A percentile compares a stretch with the other conserved stretches of the same genome.
Conservation (phyloP, 2,888 invertebrate species). For the Ichneumon xanthorius region DNA sequence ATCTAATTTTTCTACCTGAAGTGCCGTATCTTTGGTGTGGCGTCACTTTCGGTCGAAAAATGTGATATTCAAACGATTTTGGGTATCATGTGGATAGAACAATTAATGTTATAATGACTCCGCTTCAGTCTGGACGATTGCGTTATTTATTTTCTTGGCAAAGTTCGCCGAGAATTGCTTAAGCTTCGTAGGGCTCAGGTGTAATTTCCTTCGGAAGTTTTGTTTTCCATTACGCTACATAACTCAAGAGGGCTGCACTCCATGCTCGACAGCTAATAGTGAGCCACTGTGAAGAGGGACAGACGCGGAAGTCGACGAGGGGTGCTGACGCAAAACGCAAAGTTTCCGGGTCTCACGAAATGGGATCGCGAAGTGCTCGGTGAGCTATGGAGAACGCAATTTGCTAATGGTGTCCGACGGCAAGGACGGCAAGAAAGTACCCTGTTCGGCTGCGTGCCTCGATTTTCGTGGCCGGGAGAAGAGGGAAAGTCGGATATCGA, state of each 20-base stretch:
- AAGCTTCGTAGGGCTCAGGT: slow-evolving; percentile 15
- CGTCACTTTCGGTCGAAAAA: neutral
- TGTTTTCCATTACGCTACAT: slow-evolving; percentile 45
- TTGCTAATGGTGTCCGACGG: slow-evolving; percentile 71
- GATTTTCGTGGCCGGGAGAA: slow-evolving; percentile 34
- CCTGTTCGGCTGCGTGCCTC: slow-evolving; percentile 37
- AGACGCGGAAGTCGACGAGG: slow-evolving; percentile 37
- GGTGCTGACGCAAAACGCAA: slow-evolving; percentile 56
- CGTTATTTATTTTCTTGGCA: neutral
- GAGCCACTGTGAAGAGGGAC: slow-evolving; percentile 15
- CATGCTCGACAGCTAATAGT: slow-evolving; percentile 29
- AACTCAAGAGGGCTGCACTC: slow-evolving; percentile 29
- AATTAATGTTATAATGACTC: neutral
- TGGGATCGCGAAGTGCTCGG: slow-evolving; percentile 49
- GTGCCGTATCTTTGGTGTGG: neutral
- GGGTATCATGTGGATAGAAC: neutral
- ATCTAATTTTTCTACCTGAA: too few relatives aligned
- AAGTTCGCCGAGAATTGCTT: slow-evolving; percentile 14
- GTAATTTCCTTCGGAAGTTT: slow-evolving; percentile 47
- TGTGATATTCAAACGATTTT: neutral
- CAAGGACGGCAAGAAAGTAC: slow-evolving; percentile 55
- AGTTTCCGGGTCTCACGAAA: slow-evolving; percentile 58
- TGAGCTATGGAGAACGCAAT: slow-evolving; percentile 66
- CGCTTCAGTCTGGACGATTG: neutral
- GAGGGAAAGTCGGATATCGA: slow-evolving; percentile 58